These are phyloP conservation scores for Hippocampus barbouri DNA, from an alignment of 2,113 vertebrate species.

Conservation along the genomic window DNA sequence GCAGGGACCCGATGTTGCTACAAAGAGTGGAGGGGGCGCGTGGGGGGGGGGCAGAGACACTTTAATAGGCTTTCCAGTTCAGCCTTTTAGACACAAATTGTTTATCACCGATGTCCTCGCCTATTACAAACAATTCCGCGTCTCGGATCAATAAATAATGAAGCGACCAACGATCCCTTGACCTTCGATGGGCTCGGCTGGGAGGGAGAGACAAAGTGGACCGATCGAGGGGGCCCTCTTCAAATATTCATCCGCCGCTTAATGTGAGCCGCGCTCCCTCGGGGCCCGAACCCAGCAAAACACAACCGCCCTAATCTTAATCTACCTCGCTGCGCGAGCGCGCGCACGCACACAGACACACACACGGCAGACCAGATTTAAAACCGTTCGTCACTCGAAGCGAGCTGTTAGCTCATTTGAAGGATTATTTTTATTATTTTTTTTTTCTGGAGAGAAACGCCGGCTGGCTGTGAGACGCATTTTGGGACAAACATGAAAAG, in stretches of 20 bases:
- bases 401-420: slow-evolving; percentile 73
- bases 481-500: slow-evolving; percentile 8
- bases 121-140: slow-evolving; percentile 85
- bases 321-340: slow-evolving; percentile 71
- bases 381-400: slow-evolving; percentile 73
- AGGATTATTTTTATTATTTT: slow-evolving; percentile 44
- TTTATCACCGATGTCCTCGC: slow-evolving; percentile 73
- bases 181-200: slow-evolving; percentile 88
- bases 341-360: slow-evolving; percentile 43
- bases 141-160: slow-evolving; percentile 97
- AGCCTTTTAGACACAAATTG: slow-evolving; percentile 68
- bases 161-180: slow-evolving; percentile 82
- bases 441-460: slow-evolving; percentile 5
- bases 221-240: slow-evolving; percentile 69
- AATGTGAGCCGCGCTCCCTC: slow-evolving; percentile 89
- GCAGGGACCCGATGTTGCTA: slow-evolving; percentile 19
- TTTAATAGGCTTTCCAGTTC: slow-evolving; percentile 32
- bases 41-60: background rate
- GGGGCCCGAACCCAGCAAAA: slow-evolving; percentile 83
- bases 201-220: slow-evolving; percentile 47
- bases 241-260: slow-evolving; percentile 99
- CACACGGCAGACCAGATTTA: slow-evolving; percentile 58
- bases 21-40: background rate
- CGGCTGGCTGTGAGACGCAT: slow-evolving; percentile 19
- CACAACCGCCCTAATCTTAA: slow-evolving; percentile 75